These are phyloP conservation scores for Cephalopholis sonnerati DNA, from an alignment of 2,113 vertebrate genomes.

Conservation along the genomic window DNA sequence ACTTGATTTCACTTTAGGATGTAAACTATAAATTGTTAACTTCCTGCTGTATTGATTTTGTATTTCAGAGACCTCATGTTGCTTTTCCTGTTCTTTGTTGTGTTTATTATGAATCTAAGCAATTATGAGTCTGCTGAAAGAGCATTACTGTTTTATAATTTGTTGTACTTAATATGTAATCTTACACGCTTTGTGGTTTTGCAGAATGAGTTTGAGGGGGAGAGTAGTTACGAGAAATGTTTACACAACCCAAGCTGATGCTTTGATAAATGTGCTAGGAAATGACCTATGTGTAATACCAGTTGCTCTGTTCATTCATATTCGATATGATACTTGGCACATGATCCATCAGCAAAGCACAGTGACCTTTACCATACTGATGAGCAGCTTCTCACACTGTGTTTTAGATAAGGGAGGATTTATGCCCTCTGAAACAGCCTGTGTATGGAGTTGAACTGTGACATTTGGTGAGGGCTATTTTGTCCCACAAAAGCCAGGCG, in stretches of 20 bases:
- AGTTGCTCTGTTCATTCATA: slow-evolving; percentile 49
- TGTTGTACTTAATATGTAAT: background rate
- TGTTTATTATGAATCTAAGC: slow-evolving; percentile 23
- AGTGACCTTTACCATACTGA: slow-evolving; percentile 62
- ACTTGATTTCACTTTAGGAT: slow-evolving; percentile 22
- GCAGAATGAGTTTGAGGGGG: background rate
- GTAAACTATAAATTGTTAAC: slow-evolving; percentile 19
- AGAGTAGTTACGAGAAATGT: slow-evolving; percentile 31
- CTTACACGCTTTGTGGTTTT: slow-evolving; percentile 3
- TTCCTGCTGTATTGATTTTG: slow-evolving; percentile 6
- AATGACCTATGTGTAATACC: slow-evolving; percentile 54
- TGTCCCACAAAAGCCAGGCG: slow-evolving; percentile 22
- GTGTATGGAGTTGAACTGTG: slow-evolving; percentile 36
- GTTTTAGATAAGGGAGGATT: slow-evolving; percentile 50
- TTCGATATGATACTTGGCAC: slow-evolving; percentile 43
- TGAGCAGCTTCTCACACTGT: slow-evolving; percentile 46
- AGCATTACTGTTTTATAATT: slow-evolving; percentile 1
- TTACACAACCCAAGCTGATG: slow-evolving; percentile 15
- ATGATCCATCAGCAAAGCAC: slow-evolving; percentile 61
- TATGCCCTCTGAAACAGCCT: slow-evolving; percentile 29
- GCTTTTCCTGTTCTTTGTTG: slow-evolving; percentile 7
- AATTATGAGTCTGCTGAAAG: background rate
- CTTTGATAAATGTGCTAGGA: slow-evolving; percentile 56
- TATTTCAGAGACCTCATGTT: slow-evolving; percentile 6
- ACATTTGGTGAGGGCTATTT: slow-evolving; percentile 45